Base-by-base conservation (phyloP, 92 coral and sea anemone genomes). In the Desmophyllum pertusum region DNA sequence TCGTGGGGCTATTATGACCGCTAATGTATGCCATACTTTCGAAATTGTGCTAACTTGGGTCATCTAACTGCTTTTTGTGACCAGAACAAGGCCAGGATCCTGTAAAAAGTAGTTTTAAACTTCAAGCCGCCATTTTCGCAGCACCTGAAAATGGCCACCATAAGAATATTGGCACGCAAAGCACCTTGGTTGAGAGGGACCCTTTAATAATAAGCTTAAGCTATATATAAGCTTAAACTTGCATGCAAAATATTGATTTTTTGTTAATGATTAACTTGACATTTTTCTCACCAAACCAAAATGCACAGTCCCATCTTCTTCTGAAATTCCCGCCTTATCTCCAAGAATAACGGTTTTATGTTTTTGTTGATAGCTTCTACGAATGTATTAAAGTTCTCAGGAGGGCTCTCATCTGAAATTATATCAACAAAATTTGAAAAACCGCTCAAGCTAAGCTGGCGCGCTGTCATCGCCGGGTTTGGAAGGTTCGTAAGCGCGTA, bases 281-380 rank as follows among this genome's bases (percentile, higher is more conserved):
- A 25, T 59, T 59, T 55, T 59, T 11, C 65, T 25, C 87, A 96
- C 99, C 91, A 96, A 81, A 35, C 95, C 99, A 81, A 74, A 96
- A 73, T 89, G 89, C 0, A 78, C 59, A 41, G 89, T 78, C 21
- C 99, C 99, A 66, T 94, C 94, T 48, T 96, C 98, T 80, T 96
- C 99, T 11, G 99, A 94, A 30, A 88, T 81, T 38, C 93, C 98
- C 83, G 91, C 36, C 91, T 85, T 33, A 96, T 80, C 83, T 96
- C 99, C 83, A 96, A 92, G 72, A 92, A 93, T 79, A 96, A 77
- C 1, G 95, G 83, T 43, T 87, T 83, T 27, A 96, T 77, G 35
- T 77, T 81, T 69, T 86, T 92, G 81, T 96, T 96, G 27, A 94
- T 86, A 30, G 76, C 85, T 15, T 85, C 84, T 9, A 96, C 46